A percentile compares a stretch with the other conserved stretches of the same genome.
Conservation (phyloP, 2,113 vertebrate genomes). For the Mobula birostris region DNA sequence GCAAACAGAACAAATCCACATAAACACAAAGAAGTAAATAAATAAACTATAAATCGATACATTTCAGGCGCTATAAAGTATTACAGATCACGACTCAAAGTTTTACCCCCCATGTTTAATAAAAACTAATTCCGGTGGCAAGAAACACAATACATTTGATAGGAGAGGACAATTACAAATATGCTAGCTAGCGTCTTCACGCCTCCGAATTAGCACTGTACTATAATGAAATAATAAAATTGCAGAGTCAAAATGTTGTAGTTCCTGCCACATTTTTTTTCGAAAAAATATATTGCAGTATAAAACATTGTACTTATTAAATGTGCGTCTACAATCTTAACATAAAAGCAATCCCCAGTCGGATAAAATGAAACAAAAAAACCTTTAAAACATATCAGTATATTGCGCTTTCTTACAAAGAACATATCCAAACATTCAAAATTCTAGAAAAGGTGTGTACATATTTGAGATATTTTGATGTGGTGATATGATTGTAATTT, state of each 20-base stretch:
- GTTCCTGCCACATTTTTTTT: slow-evolving; percentile 29
- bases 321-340: slow-evolving; percentile 24
- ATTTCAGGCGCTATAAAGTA: slow-evolving; percentile 32
- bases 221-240: slow-evolving; percentile 16
- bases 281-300: slow-evolving; percentile 1
- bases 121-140: slow-evolving; percentile 19
- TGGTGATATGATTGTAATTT: slow-evolving; percentile 69
- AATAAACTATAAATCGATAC: slow-evolving; percentile 32
- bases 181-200: slow-evolving; percentile 5
- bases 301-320: slow-evolving; percentile 33
- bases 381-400: slow-evolving; percentile 23
- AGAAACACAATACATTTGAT: slow-evolving; percentile 26
- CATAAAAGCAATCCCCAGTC: slow-evolving; percentile 5
- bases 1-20: slow-evolving; percentile 29
- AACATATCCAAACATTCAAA: slow-evolving; percentile 37
- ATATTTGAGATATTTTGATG: slow-evolving; percentile 44
- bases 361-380: neutral
- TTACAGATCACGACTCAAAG: slow-evolving; percentile 31
- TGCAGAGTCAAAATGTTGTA: neutral
- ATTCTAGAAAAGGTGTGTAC: slow-evolving; percentile 36
- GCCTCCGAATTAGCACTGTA: slow-evolving; percentile 36
- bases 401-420: slow-evolving; percentile 37
- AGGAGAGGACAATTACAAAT: slow-evolving; percentile 10
- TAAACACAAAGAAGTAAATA: slow-evolving; percentile 24
- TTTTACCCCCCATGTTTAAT: slow-evolving; percentile 32